Evolutionary conservation across 2,888 invertebrate species (phyloP), one percentile per base, ranked within the genome.

Genomic region (Synergus japonicus): DNA sequence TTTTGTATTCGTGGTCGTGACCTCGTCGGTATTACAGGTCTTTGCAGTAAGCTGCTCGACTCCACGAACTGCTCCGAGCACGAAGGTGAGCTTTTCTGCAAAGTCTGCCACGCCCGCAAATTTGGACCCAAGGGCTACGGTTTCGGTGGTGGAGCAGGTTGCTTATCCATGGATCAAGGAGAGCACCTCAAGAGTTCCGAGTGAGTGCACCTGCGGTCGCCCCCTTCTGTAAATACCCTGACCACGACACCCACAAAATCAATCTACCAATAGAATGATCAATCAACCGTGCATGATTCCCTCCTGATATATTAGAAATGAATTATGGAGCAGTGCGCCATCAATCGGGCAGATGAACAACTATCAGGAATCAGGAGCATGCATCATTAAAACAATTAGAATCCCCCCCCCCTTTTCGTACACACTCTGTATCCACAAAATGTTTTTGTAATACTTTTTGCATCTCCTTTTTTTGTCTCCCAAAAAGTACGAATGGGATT

Each of bases 101-200:
- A 98, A 94, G 94, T 95, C 91, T 98, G 99, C 95, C 98, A 99
- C 93, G 99, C 96, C 90, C 96, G 98, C 92, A 98, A 98, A 95
- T 99, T 96, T 93, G 99, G 99, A 92, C 99, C 99, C 89, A 99
- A 98, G 94, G 98, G 98, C 89, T 98, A 98, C 93, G 99, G 99
- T 90, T 99, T 98, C 93, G 99, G 99, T 88, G 98, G 98, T 92
- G 99, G 99, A 90, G 99, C 98, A 91, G 99, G 99, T 87, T 97
- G 97, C 93, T 95, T 99, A 91, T 97, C 97, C 93, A 99, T 97
- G 98, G 98, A 99, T 94, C 93, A 96, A 92, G 98, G 98, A 87
- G 95, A 97, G 85, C 98, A 98, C 92, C 95, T 98, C 95, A 96
- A 93, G 93, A 93, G 93, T 93, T 92, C 92, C 91, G 94, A 95